A percentile compares a stretch with the other conserved stretches of the same genome.
These are phyloP conservation scores for Gymnorhina tibicen DNA, from an alignment of 2,113 vertebrate genomes.

Conservation along the genomic window DNA sequence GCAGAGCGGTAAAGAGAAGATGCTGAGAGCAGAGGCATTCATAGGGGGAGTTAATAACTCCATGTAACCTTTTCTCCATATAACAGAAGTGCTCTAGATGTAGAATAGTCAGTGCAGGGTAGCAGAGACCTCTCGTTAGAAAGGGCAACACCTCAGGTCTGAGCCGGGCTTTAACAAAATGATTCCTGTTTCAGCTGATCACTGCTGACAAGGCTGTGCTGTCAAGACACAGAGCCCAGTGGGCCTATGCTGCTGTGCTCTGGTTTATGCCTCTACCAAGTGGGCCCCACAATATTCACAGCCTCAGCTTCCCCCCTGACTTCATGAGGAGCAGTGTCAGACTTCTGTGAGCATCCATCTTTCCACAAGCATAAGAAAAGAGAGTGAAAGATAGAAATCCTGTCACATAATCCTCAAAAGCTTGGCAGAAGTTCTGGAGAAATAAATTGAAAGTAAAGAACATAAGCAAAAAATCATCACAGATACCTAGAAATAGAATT, in stretches of 20 bases:
- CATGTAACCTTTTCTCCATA: not conserved
- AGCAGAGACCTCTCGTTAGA: not conserved
- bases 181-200: not conserved
- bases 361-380: not conserved
- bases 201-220: not conserved
- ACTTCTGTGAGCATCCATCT: not conserved
- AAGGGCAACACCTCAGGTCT: not conserved
- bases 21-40: not conserved
- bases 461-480: not conserved
- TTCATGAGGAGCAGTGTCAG: not conserved
- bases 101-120: not conserved
- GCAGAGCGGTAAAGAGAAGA: not conserved
- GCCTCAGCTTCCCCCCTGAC: not conserved
- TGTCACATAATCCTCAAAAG: not conserved
- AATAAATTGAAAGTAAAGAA: not conserved
- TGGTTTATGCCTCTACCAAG: not conserved
- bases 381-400: not conserved
- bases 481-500: not conserved
- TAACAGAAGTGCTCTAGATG: not conserved
- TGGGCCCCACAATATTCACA: not conserved
- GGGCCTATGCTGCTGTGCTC: not conserved
- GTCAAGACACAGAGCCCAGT: not conserved
- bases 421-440: not conserved
- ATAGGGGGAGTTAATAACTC: not conserved
- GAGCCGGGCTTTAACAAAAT: not conserved